Evolutionary conservation across 2,797 vertebrate species (phyloP).

Genomic region (Eulemur coronatus): DNA sequence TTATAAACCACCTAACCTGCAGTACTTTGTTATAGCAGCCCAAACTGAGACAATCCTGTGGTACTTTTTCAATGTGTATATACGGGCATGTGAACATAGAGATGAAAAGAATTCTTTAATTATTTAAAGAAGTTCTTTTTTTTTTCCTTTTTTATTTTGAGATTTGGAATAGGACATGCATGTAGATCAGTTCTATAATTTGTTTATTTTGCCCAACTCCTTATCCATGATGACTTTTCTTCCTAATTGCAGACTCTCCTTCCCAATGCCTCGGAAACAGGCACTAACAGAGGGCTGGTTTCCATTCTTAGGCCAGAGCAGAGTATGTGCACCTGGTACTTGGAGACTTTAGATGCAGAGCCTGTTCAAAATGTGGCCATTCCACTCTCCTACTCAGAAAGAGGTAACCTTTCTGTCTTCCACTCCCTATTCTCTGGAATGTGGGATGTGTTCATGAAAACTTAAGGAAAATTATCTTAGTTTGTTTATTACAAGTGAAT

Average conservation of each 20-base stretch:
- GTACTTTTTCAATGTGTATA: neutral
- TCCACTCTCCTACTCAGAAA: slow-evolving; percentile 88
- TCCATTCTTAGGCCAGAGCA: slow-evolving; percentile 87
- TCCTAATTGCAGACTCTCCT: slow-evolving; percentile 82
- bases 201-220: neutral
- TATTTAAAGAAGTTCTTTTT: neutral
- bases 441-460: neutral
- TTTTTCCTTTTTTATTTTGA: neutral
- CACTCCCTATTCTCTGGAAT: neutral
- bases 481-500: neutral
- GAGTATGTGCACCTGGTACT: slow-evolving; percentile 87
- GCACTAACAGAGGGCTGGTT: slow-evolving; percentile 90
- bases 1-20: neutral
- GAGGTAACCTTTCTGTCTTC: slow-evolving; percentile 82
- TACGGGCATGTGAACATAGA: neutral
- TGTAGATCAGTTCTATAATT: neutral
- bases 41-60: neutral
- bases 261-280: slow-evolving; percentile 83
- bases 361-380: slow-evolving; percentile 88
- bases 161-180: neutral
- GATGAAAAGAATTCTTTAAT: neutral
- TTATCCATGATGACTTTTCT: neutral
- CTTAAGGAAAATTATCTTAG: neutral
- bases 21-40: neutral
- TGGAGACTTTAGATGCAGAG: slow-evolving; percentile 81